phyloP scores from a whole-genome alignment of 2,797 vertebrate species.

The Ctenochaetus hawaiiensis region DNA sequence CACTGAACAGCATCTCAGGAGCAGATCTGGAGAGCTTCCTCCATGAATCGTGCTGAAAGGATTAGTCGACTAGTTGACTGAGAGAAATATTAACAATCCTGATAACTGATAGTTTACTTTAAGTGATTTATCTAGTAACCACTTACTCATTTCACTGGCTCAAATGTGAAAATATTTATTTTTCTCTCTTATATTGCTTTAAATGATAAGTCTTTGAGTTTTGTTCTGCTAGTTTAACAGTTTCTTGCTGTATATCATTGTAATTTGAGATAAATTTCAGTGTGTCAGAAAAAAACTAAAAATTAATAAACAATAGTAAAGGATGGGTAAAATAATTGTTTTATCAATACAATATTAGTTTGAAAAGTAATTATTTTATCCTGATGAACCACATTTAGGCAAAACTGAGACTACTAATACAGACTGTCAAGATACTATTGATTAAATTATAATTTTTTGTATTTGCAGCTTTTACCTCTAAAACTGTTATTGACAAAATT shows the following conservation, averaged over 20 bases:
- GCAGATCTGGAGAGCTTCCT: conserved; percentile 3
- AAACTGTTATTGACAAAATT: not conserved
- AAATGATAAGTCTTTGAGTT: not conserved
- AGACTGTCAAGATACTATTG: not conserved
- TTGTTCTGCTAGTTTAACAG: not conserved
- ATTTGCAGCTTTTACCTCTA: not conserved
- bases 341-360: too few relatives aligned
- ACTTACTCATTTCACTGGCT: not conserved
- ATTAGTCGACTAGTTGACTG: not conserved
- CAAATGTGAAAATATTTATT: not conserved
- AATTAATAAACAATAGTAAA: too few relatives aligned
- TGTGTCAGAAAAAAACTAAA: too few relatives aligned
- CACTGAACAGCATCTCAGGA: not conserved
- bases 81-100: not conserved
- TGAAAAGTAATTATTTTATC: too few relatives aligned
- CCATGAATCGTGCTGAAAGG: not conserved
- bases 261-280: not conserved
- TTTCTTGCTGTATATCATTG: not conserved
- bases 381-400: not conserved
- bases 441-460: not conserved
- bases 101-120: conserved; percentile 1
- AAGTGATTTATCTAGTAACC: not conserved
- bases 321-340: too few relatives aligned
- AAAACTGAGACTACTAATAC: not conserved
- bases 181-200: not conserved